Conservation (phyloP, 2,797 vertebrate genomes). For the Molothrus aeneus region DNA sequence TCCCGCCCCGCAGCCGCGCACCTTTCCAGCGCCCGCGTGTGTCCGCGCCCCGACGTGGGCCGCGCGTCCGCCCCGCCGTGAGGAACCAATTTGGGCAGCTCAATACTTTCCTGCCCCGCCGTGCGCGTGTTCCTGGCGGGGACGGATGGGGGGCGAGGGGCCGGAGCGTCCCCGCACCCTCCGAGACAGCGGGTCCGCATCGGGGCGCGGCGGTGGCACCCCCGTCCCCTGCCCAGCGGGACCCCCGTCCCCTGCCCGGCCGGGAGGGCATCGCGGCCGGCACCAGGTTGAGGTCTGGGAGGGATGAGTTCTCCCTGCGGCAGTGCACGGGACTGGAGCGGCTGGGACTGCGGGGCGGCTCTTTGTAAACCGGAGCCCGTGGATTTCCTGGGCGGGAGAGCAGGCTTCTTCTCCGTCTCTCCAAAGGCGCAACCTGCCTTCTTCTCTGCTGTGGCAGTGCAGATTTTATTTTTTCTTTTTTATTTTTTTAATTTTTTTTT, state of each 20-base stretch:
- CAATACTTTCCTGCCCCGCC: neutral
- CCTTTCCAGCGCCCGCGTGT: neutral
- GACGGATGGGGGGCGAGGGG: neutral
- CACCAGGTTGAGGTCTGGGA: neutral
- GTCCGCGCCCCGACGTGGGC: neutral
- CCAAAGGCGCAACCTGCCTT: neutral
- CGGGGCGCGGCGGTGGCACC: neutral
- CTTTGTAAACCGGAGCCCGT: constrained; percentile 41
- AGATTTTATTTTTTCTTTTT: neutral
- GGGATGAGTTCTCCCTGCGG: neutral
- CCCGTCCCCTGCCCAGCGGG: neutral
- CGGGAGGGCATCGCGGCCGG: neutral
- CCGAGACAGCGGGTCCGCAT: neutral
- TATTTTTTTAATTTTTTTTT: no score
- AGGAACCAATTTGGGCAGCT: neutral
- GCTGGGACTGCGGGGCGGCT: constrained; percentile 1
- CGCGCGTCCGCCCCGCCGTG: neutral
- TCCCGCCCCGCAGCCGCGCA: neutral
- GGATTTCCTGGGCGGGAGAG: constrained; percentile 33
- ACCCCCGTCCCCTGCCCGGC: neutral
- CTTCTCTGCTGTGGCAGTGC: neutral
- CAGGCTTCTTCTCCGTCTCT: neutral
- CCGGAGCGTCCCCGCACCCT: neutral
- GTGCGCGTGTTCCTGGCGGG: neutral
- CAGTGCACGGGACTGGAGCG: neutral